Conservation (phyloP, 2,888 invertebrate species). For the Drepana falcataria region DNA sequence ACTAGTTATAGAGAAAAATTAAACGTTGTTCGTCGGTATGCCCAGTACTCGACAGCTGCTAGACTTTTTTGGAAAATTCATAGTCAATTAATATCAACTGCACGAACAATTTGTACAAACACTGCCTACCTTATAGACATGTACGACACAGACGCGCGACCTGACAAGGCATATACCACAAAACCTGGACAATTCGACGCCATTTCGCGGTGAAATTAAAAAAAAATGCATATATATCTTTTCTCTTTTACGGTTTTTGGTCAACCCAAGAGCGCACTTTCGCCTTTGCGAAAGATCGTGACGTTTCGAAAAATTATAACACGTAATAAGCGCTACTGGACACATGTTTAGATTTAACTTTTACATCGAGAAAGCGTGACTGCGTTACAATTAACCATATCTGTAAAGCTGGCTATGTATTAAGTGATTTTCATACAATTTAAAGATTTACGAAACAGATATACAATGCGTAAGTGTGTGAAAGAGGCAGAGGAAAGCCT, state of each 20-base stretch:
- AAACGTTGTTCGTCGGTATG: too few relatives aligned
- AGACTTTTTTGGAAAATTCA: too few relatives aligned
- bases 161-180: too few relatives aligned
- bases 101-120: too few relatives aligned
- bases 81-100: too few relatives aligned
- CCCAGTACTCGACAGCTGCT: too few relatives aligned
- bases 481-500: too few relatives aligned
- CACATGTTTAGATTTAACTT: conserved; percentile 5
- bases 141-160: too few relatives aligned
- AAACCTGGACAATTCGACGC: too few relatives aligned
- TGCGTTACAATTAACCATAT: conserved; percentile 40
- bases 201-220: too few relatives aligned
- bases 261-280: background rate
- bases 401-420: conserved; percentile 5
- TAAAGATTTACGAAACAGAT: background rate
- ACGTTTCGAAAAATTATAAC: background rate
- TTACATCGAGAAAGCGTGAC: conserved; percentile 47
- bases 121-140: too few relatives aligned
- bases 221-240: background rate
- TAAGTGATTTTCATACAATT: background rate
- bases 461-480: background rate
- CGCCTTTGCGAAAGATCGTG: background rate
- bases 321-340: conserved; percentile 1
- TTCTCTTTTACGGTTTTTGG: background rate
- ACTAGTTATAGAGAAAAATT: too few relatives aligned